Evolutionary conservation across 2,113 vertebrate species (phyloP), one percentile per base, ranked within the genome.

Genomic region (Todiramphus chloris): DNA sequence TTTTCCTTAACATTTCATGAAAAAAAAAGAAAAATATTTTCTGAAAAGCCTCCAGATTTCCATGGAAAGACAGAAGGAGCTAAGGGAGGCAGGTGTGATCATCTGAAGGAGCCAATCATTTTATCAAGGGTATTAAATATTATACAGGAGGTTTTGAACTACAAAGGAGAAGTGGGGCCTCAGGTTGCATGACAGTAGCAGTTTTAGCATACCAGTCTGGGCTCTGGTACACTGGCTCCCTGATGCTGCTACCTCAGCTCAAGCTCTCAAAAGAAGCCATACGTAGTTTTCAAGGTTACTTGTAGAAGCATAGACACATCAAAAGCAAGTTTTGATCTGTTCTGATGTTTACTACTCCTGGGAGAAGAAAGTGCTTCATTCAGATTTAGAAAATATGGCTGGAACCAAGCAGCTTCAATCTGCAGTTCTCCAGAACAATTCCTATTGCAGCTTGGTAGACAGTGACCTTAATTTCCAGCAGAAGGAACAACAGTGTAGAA

Each of bases 281-380:
- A 28, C 35, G 20, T n/a, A 10, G 31, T 64, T 89, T 94, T 85
- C 33, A 24, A 79, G 27, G 30, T 41, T 91, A 31, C 56, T 48
- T 62, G 39, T 55, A 85, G 73, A 81, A 92, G n/a, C 18, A 74
- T 6, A 89, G 66, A 64, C 23, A 62, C 39, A 86, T 90, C 67
- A 94, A 92, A 89, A 59, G 19, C 83, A 87, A 87, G 43, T 93
- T 94, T 83, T 79, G 87, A 89, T 87, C 60, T 62, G 14, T 82
- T 87, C 81, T 84, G 77, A 94, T 76, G 33, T 83, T 87, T 59
- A 4, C 44, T 68, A 1, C 89, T 84, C 84, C 62, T 96, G 77
- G 73, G 93, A 94, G 46, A 75, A 89, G 55, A 79, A 85, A 88
- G 30, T 39, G 67, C n/a, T 90, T 92, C 35, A 53, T 72, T 93